Percentiles rank a stretch among this genome's conserved stretches.
These are phyloP conservation scores for Probaryconus sp. DNA, from an alignment of 1,140 invertebrate species.

Conservation along the genomic window DNA sequence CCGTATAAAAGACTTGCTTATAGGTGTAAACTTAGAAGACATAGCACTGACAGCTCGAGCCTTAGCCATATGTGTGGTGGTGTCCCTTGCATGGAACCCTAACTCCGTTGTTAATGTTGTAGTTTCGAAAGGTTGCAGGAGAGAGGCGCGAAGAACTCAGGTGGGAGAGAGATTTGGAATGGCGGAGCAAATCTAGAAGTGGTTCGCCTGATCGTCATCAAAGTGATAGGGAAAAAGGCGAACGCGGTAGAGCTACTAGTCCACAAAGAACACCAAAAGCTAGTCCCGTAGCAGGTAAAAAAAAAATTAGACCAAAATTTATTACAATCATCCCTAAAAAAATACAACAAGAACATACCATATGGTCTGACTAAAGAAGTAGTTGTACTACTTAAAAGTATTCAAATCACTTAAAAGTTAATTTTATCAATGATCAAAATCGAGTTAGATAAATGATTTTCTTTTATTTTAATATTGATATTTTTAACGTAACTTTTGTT, in stretches of 20 bases:
- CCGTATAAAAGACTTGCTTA: conserved; percentile 49
- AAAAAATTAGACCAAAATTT: neutral
- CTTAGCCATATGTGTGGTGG: conserved; percentile 70
- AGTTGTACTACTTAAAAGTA: no score
- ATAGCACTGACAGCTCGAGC: conserved; percentile 51
- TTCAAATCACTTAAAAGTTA: no score
- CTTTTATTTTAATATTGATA: no score
- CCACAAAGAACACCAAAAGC: conserved; percentile 67
- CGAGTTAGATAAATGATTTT: no score
- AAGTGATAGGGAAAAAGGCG: conserved; percentile 54
- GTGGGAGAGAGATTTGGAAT: conserved; percentile 77
- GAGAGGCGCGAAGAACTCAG: conserved; percentile 77
- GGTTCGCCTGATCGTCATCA: conserved; percentile 73
- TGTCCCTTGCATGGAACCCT: conserved; percentile 70
- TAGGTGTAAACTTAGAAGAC: conserved; percentile 52
- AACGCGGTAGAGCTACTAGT: conserved; percentile 67
- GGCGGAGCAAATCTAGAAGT: conserved; percentile 76
- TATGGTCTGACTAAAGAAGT: no score
- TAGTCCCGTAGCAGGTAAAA: conserved; percentile 48
- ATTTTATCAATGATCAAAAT: no score
- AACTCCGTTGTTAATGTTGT: conserved; percentile 76
- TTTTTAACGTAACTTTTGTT: no score
- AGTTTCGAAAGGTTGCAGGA: conserved; percentile 80
- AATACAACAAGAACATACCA: no score
- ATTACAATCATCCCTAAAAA: neutral